Conservation (phyloP, 2,888 invertebrate genomes). For the Danaus chrysippus region DNA sequence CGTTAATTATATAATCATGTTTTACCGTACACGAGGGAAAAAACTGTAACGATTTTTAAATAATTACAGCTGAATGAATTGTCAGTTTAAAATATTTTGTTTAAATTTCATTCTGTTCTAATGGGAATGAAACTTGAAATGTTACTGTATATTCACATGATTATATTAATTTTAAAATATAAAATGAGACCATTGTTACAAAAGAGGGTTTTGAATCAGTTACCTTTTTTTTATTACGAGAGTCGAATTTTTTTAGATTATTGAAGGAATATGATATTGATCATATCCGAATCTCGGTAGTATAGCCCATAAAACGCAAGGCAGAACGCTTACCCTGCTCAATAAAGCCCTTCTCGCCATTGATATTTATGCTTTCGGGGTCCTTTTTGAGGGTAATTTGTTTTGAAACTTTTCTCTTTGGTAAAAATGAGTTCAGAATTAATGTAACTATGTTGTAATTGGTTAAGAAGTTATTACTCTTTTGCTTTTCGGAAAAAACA, state of each 20-base stretch:
- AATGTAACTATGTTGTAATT: constrained; percentile 72
- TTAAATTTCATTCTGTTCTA: background rate
- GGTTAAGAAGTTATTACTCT: constrained; percentile 66
- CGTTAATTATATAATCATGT: constrained; percentile 65
- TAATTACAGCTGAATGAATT: constrained; percentile 49
- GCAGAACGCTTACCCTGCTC: constrained; percentile 53
- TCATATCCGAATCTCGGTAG: constrained; percentile 56
- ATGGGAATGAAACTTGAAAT: background rate
- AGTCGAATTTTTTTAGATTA: constrained; percentile 8
- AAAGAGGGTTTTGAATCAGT: constrained; percentile 6
- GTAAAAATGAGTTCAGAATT: constrained; percentile 57
- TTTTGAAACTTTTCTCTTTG: constrained; percentile 66
- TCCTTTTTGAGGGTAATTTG: constrained; percentile 60
- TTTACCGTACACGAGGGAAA: constrained; percentile 60
- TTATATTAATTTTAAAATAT: constrained; percentile 2
- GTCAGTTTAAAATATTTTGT: constrained; percentile 49
- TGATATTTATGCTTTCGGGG: constrained; percentile 69
- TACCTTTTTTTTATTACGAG: constrained; percentile 1
- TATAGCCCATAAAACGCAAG: constrained; percentile 62
- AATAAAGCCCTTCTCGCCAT: constrained; percentile 57
- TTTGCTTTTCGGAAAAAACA: constrained; percentile 63
- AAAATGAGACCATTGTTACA: background rate
- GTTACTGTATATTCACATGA: background rate
- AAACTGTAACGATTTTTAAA: constrained; percentile 58
- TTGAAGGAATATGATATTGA: constrained; percentile 51